These are phyloP conservation scores for Crocidura indochinensis DNA, from an alignment of 2,797 vertebrate genomes.

Conservation along the genomic window DNA sequence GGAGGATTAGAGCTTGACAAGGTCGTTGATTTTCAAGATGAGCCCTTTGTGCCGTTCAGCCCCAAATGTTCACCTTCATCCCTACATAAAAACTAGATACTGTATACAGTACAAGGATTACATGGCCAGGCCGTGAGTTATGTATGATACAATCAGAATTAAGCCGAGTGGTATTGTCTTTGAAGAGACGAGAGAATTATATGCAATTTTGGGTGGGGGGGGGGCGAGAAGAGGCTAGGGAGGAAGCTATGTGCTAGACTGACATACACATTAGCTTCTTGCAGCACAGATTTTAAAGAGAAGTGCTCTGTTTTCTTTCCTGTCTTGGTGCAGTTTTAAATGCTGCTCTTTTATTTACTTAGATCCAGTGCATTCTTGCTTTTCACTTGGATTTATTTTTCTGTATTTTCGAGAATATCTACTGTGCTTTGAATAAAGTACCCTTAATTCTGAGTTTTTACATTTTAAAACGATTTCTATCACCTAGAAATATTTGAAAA, in stretches of 20 bases:
- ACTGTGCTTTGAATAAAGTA: constrained; percentile 44
- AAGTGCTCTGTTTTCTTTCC: background rate
- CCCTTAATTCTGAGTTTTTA: constrained; percentile 12
- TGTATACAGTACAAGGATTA: constrained; percentile 14
- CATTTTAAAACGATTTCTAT: constrained; percentile 51
- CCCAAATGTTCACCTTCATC: constrained; percentile 3
- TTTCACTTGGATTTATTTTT: constrained; percentile 35
- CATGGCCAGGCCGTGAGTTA: background rate
- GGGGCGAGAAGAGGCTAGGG: background rate
- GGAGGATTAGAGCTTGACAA: constrained; percentile 77
- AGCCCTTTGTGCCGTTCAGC: constrained; percentile 31
- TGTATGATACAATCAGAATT: constrained; percentile 67
- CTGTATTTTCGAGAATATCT: constrained; percentile 51
- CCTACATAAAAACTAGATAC: background rate
- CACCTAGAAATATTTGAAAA: constrained; percentile 47
- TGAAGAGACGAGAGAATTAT: constrained; percentile 21
- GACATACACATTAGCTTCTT: background rate
- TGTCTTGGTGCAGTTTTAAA: constrained; percentile 25
- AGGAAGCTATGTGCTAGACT: constrained; percentile 54
- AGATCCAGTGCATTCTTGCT: constrained; percentile 7
- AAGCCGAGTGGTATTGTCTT: constrained; percentile 50
- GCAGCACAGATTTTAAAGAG: constrained; percentile 22
- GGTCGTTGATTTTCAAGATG: constrained; percentile 62
- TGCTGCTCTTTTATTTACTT: constrained; percentile 11
- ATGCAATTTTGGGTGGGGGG: background rate